Conservation (phyloP, 2,797 vertebrate genomes). For the Mastacembelus armatus region DNA sequence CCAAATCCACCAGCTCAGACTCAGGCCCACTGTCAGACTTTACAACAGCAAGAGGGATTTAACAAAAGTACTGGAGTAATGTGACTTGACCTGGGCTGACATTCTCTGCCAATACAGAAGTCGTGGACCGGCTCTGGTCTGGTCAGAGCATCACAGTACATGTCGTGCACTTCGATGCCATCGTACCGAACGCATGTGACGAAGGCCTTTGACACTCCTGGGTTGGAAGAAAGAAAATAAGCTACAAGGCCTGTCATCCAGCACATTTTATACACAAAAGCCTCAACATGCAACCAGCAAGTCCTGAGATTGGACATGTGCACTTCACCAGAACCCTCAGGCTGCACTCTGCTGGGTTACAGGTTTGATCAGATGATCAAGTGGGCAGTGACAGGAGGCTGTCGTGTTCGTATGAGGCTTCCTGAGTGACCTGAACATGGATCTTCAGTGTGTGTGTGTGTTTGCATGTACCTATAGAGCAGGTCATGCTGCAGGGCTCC, state of each 20-base stretch:
- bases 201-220: constrained; percentile 93
- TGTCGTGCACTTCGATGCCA: constrained; percentile 94
- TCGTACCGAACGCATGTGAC: constrained; percentile 96
- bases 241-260: neutral
- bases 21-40: neutral
- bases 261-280: neutral
- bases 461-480: constrained; percentile 89
- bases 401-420: too few relatives aligned
- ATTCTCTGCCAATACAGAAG: constrained; percentile 96
- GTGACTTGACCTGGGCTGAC: constrained; percentile 90
- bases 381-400: too few relatives aligned
- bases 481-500: constrained; percentile 97
- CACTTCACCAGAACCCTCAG: too few relatives aligned
- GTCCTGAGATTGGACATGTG: too few relatives aligned
- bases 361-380: too few relatives aligned
- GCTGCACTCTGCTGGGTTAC: too few relatives aligned
- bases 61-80: neutral
- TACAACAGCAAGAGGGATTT: neutral
- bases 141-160: constrained; percentile 94
- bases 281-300: too few relatives aligned
- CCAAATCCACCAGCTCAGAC: neutral
- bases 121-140: constrained; percentile 96
- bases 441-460: too few relatives aligned
- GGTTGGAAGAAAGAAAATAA: neutral
- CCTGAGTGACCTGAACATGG: too few relatives aligned